Base-by-base conservation (phyloP, 2,113 vertebrate genomes). In the Baryphthengus martii region DNA sequence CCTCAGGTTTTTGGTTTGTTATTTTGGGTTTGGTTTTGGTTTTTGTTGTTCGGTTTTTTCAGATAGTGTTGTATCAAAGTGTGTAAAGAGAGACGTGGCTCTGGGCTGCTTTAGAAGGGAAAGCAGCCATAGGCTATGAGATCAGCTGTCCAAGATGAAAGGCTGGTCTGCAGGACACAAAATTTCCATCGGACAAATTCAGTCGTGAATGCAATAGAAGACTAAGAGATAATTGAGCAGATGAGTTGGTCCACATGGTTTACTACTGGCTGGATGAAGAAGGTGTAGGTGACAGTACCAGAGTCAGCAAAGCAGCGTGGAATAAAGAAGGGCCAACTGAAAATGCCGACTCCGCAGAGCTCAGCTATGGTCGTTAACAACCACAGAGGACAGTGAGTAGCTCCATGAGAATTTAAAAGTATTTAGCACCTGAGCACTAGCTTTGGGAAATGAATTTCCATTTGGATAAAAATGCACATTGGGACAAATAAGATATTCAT, bases 401-500 rank as follows among this genome's bases (percentile, higher is more conserved):
- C 65, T 52, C 86, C 35, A 3, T 1, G 29, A 71, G 37, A 52
- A 71, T 77, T 78, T 55, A 65, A 85, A 81, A 5, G 55, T 56
- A 74, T 33, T 71, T 25, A 37, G 19, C 52, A 91, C 91, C 89
- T 75, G 70, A 79, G 80, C 25, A 87, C 49, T 40, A 76, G 61
- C 89, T 87, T 18, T 18, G 21, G 86, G 91, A 72, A 81, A 89
- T 52, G 21, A 61, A 85, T 33, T 85, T 58, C 37, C 58, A 66
- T 76, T 79, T 50, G 53, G 70, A 61, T 25, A 40, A 78, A 95
- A 89, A 79, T 4, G 37, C 74, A 85, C 2, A 1, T 11, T 44
- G 66, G 74, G 85, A 93, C 37, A 88, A 82, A 28, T 82, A 24
- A 93, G 53, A 58, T 76, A 92, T 88, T 93, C 35, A 89, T 66